These are phyloP conservation scores for Tachina grossa DNA, from an alignment of 2,888 invertebrate genomes.

Conservation along the genomic window DNA sequence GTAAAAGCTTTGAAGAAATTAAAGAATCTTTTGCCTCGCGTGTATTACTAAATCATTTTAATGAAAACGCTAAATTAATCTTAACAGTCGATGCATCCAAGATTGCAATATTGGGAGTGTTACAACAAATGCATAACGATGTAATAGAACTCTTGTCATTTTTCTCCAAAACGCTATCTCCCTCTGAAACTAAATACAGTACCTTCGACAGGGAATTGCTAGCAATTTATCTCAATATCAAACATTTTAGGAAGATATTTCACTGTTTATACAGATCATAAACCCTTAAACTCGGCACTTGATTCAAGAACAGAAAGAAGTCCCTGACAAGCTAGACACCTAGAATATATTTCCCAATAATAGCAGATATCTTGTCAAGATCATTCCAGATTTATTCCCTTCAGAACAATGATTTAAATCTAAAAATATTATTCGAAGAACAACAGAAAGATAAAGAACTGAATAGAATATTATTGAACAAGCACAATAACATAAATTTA, in stretches of 20 bases:
- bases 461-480: too few relatives aligned
- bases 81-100: slow-evolving; percentile 15
- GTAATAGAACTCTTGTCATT: too few relatives aligned
- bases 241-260: too few relatives aligned
- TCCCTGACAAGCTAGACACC: background rate
- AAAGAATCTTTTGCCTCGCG: slow-evolving; percentile 8
- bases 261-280: too few relatives aligned
- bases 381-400: background rate
- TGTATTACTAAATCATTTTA: slow-evolving; percentile 24
- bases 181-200: too few relatives aligned
- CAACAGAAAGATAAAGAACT: background rate
- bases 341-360: slow-evolving; percentile 4
- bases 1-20: background rate
- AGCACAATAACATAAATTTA: too few relatives aligned
- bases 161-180: too few relatives aligned
- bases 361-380: background rate
- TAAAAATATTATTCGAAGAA: background rate
- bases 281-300: background rate
- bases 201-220: too few relatives aligned
- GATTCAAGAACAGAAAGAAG: background rate
- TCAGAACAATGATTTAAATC: background rate
- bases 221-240: too few relatives aligned
- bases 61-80: background rate
- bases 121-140: too few relatives aligned
- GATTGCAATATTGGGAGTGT: too few relatives aligned